Percentiles rank a stretch among this genome's conserved stretches.
These are phyloP conservation scores for Mesopsocus fuscifrons DNA, from an alignment of 2,888 invertebrate species.

Conservation along the genomic window DNA sequence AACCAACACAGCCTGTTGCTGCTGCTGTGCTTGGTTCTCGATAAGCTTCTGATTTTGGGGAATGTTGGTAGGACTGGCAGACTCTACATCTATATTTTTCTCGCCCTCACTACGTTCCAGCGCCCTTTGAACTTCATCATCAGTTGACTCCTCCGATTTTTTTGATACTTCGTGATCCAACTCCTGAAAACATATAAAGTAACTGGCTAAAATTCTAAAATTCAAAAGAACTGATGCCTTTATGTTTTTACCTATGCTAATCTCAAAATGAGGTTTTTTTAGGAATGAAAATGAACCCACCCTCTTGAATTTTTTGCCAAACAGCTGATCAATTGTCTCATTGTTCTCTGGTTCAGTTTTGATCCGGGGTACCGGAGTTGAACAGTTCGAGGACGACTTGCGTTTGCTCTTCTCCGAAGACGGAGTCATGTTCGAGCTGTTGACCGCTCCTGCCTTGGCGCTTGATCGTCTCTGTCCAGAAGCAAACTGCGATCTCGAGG, in stretches of 20 bases:
- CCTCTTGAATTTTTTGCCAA: too few relatives aligned
- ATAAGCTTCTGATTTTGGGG: conserved; percentile 2
- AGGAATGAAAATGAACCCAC: too few relatives aligned
- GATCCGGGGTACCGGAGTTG: background rate
- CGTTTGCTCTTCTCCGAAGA: conserved; percentile 12
- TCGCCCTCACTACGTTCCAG: background rate
- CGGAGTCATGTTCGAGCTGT: background rate
- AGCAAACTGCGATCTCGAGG: conserved; percentile 26
- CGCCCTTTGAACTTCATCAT: background rate
- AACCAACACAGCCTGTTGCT: too few relatives aligned
- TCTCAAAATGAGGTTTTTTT: too few relatives aligned
- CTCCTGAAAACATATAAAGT: conserved; percentile 4
- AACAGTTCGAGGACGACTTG: background rate
- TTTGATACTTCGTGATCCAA: background rate
- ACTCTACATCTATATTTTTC: background rate
- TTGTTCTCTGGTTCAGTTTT: background rate
- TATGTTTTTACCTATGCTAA: too few relatives aligned
- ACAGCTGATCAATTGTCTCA: too few relatives aligned
- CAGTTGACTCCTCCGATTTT: conserved; percentile 6
- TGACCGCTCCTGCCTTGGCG: background rate
- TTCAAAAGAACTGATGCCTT: too few relatives aligned
- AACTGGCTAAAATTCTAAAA: too few relatives aligned
- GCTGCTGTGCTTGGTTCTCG: background rate
- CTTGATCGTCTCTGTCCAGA: conserved; percentile 25
- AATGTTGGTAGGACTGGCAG: conserved; percentile 1